Evolutionary conservation across 2,797 vertebrate genomes (phyloP).

Genomic region (Oreochromis grahami): DNA sequence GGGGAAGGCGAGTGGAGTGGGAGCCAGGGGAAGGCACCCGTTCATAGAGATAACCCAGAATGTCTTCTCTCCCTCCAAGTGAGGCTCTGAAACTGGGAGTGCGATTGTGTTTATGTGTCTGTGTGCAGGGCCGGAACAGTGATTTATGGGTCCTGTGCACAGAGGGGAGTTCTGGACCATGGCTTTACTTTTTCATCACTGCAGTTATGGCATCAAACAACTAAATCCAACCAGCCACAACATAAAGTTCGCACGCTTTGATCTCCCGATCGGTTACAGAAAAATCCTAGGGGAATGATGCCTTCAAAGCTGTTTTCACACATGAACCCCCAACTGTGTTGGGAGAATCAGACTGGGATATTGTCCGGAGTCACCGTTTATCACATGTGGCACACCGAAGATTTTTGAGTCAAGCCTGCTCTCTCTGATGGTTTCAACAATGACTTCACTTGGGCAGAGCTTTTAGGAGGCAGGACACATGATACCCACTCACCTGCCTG

Average conservation of each 20-base stretch:
- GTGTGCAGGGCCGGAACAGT: conserved; percentile 38
- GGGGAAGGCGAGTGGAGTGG: conserved; percentile 36
- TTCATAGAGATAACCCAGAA: conserved; percentile 57
- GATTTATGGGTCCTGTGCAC: conserved; percentile 52
- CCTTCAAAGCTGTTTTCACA: not conserved
- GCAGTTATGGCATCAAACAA: conserved; percentile 24
- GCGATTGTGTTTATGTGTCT: conserved; percentile 39
- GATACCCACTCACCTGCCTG: not conserved
- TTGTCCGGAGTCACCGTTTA: not conserved
- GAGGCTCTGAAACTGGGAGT: conserved; percentile 23
- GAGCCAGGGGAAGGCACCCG: conserved; percentile 49
- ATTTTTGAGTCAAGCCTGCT: not conserved
- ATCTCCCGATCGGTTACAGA: not conserved
- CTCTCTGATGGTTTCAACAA: not conserved
- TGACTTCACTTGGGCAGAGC: not conserved
- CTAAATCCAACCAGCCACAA: conserved; percentile 12
- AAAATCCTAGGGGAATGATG: not conserved
- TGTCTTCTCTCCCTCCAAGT: conserved; percentile 39
- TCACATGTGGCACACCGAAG: not conserved
- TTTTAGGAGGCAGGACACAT: not conserved
- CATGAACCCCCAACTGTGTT: not conserved
- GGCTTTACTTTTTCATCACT: conserved; percentile 15
- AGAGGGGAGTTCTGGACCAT: conserved; percentile 12
- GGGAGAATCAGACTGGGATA: not conserved
- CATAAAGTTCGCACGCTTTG: not conserved